Evolutionary conservation across 2,113 vertebrate species (phyloP), one percentile per base, ranked within the genome.

Genomic region (Gorsachius goisagi): DNA sequence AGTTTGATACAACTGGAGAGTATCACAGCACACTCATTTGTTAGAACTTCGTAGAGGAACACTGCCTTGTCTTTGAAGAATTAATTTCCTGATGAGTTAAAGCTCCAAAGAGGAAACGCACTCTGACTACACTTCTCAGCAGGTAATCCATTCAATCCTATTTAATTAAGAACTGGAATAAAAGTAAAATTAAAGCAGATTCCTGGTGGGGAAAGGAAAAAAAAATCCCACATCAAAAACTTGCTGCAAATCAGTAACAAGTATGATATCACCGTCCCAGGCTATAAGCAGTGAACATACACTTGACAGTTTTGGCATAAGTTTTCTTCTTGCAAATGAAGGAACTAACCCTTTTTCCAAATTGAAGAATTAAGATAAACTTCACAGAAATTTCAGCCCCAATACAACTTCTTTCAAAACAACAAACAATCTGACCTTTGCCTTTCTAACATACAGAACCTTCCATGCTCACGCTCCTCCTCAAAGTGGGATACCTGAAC

Each of bases 91-190:
- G 90, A 94, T 72, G 96, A 96, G 85, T 84, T 96, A 92, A 95
- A 90, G 86, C 85, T 93, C 97, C 73, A 32, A 89, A 94, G 91
- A 96, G 88, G 78, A 58, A 94, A 95, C 72, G 84, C 22, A 74
- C 11, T 63, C 85, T 90, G 85, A 85, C 93, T 96, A 86, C 68
- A 21, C 58, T 91, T 94, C 95, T 93, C 95, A 95, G 94, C 90
- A 89, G 94, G 92, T 85, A 96, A 96, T 87, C 90, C 92, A 93
- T 80, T 95, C 92, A 90, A 92, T 93, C 95, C 96, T 85, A 96
- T 78, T 96, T 96, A 96, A 97, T 96, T 97, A 97, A 96, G 73
- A 88, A 64, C 15, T 91, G 86, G 76, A 92, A 92, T 93, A 97
- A 69, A 92, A 90, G 69, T 90, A 94, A 92, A 93, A 94, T 45